Percentiles rank a stretch among this genome's conserved stretches.
Conservation (phyloP, 2,888 invertebrate species). For the Eueremaeus valkanovi region DNA sequence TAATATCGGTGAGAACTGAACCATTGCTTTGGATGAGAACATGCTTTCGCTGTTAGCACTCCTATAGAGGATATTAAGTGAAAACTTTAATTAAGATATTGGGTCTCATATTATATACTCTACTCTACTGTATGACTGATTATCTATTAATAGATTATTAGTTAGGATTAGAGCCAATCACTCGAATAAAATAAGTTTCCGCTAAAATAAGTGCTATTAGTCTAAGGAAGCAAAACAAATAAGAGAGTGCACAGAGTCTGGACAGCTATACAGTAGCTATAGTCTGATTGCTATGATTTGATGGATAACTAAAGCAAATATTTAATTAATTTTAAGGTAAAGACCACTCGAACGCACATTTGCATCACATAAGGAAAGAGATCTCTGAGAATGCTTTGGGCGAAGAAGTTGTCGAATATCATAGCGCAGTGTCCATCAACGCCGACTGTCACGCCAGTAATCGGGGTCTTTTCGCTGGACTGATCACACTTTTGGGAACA, state of each 20-base stretch:
- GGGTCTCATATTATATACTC: background rate
- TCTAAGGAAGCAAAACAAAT: no score
- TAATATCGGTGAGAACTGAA: conserved; percentile 60
- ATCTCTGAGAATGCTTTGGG: conserved; percentile 42
- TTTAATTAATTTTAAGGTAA: conserved; percentile 28
- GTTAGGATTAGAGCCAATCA: no score
- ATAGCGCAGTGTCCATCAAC: conserved; percentile 56
- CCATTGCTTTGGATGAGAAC: background rate
- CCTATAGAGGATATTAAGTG: background rate
- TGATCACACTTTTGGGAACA: conserved; percentile 60
- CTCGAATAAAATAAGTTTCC: no score
- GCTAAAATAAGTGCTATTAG: no score
- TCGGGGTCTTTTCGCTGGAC: conserved; percentile 67
- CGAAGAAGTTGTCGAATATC: conserved; percentile 47
- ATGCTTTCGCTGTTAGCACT: background rate
- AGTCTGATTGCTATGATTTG: background rate
- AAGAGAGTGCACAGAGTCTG: no score
- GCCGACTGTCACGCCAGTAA: conserved; percentile 74
- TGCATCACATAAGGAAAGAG: conserved; percentile 43
- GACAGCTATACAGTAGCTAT: background rate
- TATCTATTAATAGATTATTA: no score
- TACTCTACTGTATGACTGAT: no score
- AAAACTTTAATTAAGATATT: no score
- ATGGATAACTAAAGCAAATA: background rate
- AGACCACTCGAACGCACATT: conserved; percentile 37